These are phyloP conservation scores for Xylota sylvarum DNA, from an alignment of 2,888 invertebrate species.

Conservation along the genomic window DNA sequence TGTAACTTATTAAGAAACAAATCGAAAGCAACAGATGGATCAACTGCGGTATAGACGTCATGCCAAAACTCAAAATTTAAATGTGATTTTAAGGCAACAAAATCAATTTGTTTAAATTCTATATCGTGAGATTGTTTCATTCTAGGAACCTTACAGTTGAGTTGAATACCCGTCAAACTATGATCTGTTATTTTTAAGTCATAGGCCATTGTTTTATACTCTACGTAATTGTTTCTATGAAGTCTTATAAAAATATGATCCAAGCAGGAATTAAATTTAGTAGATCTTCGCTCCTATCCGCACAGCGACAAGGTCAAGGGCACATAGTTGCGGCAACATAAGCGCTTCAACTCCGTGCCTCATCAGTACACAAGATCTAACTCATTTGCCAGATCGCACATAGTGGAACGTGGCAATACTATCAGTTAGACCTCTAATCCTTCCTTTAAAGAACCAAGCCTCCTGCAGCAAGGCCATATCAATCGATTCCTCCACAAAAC, in stretches of 20 bases:
- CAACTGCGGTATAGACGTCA: neutral
- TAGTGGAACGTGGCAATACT: too few species aligned
- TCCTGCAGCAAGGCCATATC: too few species aligned
- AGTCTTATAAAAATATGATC: slow-evolving; percentile 28
- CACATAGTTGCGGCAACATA: too few species aligned
- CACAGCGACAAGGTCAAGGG: too few species aligned
- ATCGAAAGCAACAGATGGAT: slow-evolving; percentile 21
- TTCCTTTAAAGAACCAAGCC: too few species aligned
- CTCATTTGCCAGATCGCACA: too few species aligned
- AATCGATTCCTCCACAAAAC: too few species aligned
- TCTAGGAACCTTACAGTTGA: neutral
- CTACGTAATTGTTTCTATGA: slow-evolving; percentile 4
- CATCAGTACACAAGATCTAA: too few species aligned
- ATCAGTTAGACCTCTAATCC: too few species aligned
- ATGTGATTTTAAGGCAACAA: neutral
- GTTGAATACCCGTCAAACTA: slow-evolving; percentile 19
- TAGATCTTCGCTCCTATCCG: too few species aligned
- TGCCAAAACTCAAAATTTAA: slow-evolving; percentile 33
- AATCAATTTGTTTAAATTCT: neutral
- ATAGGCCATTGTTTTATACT: neutral
- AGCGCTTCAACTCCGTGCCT: too few species aligned
- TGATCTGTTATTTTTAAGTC: neutral
- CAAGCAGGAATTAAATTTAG: neutral
- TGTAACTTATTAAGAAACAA: slow-evolving; percentile 21
- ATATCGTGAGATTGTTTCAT: neutral